Evolutionary conservation across 2,113 vertebrate genomes (phyloP), one percentile per base, ranked within the genome.

Genomic region (Neotoma lepida): DNA sequence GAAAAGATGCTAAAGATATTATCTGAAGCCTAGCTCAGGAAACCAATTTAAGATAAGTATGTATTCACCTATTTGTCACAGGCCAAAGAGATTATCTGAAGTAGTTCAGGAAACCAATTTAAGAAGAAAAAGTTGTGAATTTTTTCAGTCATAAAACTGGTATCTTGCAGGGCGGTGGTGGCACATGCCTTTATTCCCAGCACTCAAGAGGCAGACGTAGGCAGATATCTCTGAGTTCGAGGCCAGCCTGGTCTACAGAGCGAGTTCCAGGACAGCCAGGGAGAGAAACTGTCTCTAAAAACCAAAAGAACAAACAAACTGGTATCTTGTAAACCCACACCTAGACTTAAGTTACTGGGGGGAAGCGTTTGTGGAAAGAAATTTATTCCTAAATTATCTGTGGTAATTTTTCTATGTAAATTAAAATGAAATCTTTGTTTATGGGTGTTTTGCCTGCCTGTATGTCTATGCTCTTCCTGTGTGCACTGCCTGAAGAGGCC

Each of bases 301-400:
- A 22, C n/a, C 7, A 71, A 28, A 63, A 28, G 14, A 51, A 51
- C 51, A 66, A 33, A 61, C 9, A 63, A 54, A 58, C 3, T 82
- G 20, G 9, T 46, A 58, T 33, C 87, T 93, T 93, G 54, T 81
- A 39, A 58, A 58, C 54, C n/a, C 78, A 81, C 35, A 58, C 35
- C 22, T 81, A 39, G 22, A 58, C 35, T 84, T 82, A 39, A 7
- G 1, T 82, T 39, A 58, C 41, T 41, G 39, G 24, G 20, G 6
- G 39, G n/a, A 8, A 22, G 18, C 26, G 3, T 63, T 41, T 58
- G 33, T 24, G 76, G 78, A 73, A 81, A 58, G 51, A 81, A 58
- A 35, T 81, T 70, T 71, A 80, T 44, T 73, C 28, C 54, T 80
- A 63, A 80, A 80, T 89, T 87, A 77, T 80, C 91, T 54, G 63